These are phyloP conservation scores for Rhorus exstirpatorius DNA, from an alignment of 2,888 invertebrate species.

Conservation along the genomic window DNA sequence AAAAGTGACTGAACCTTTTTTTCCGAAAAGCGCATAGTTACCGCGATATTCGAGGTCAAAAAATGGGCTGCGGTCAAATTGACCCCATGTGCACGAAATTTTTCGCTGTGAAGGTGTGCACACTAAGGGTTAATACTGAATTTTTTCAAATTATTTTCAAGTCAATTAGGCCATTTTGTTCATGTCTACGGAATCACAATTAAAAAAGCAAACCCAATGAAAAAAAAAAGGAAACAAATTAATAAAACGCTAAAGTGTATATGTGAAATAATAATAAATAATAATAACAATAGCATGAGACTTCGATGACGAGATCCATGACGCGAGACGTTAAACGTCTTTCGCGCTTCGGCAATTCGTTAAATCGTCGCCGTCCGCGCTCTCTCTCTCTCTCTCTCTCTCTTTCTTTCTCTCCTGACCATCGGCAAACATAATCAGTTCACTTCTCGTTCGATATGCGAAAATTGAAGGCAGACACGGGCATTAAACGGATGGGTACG, in stretches of 20 bases:
- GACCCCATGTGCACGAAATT: too few species aligned
- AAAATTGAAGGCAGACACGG: slow-evolving; percentile 15
- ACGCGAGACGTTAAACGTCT: slow-evolving; percentile 60
- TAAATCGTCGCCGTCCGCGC: slow-evolving; percentile 67
- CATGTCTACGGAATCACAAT: too few species aligned
- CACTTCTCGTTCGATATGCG: slow-evolving; percentile 28
- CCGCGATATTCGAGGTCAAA: too few species aligned
- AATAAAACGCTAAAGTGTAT: background rate
- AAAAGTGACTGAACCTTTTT: too few species aligned
- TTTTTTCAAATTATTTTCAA: too few species aligned
- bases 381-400: slow-evolving; percentile 16
- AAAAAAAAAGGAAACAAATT: too few species aligned
- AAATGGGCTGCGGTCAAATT: too few species aligned
- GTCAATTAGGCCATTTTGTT: too few species aligned
- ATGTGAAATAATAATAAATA: slow-evolving; percentile 31
- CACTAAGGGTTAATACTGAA: too few species aligned
- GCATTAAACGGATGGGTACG: slow-evolving; percentile 69
- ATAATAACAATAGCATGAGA: slow-evolving; percentile 31
- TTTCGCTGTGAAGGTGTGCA: too few species aligned
- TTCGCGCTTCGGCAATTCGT: slow-evolving; percentile 69
- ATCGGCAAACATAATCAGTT: slow-evolving; percentile 38
- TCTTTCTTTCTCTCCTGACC: slow-evolving; percentile 12
- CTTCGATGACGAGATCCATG: slow-evolving; percentile 56
- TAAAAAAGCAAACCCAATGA: too few species aligned
- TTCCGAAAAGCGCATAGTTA: too few species aligned